phyloP scores from a whole-genome alignment of 2,888 invertebrate genomes.

The Gastracanthus pulcherrimus region DNA sequence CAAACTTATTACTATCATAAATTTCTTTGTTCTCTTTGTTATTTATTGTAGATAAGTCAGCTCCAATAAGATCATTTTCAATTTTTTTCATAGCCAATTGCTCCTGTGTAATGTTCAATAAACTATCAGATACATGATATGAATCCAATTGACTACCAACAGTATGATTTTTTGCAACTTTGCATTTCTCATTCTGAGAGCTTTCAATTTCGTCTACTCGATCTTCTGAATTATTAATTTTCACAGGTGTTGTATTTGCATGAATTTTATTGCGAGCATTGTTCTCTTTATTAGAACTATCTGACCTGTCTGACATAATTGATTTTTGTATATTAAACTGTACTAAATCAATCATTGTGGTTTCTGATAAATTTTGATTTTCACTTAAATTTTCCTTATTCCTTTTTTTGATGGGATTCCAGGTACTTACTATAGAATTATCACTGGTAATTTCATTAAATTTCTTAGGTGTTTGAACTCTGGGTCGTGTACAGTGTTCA shows the following conservation, averaged over 20 bases:
- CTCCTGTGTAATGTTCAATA: conserved; percentile 66
- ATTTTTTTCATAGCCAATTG: conserved; percentile 62
- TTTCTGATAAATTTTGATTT: not conserved
- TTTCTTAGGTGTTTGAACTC: not conserved
- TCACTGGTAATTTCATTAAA: not conserved
- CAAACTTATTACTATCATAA: conserved; percentile 49
- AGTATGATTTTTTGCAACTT: conserved; percentile 3
- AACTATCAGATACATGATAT: conserved; percentile 40
- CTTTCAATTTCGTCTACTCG: conserved; percentile 3
- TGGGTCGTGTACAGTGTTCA: conserved; percentile 9
- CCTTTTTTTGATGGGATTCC: not conserved
- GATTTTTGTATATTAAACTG: conserved; percentile 31
- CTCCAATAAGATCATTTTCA: conserved; percentile 66
- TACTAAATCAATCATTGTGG: conserved; percentile 18
- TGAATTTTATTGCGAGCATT: not conserved
- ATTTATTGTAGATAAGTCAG: conserved; percentile 20
- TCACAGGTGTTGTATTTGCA: not conserved
- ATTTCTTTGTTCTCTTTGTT: conserved; percentile 38
- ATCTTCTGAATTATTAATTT: conserved; percentile 11
- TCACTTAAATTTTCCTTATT: conserved; percentile 18
- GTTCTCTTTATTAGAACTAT: conserved; percentile 51
- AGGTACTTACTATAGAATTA: not conserved
- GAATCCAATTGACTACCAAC: not conserved
- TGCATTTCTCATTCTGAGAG: conserved; percentile 3
- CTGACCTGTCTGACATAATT: conserved; percentile 3